Evolutionary conservation across 2,113 vertebrate genomes (phyloP).

Genomic region (Myanophis thanlyinensis): DNA sequence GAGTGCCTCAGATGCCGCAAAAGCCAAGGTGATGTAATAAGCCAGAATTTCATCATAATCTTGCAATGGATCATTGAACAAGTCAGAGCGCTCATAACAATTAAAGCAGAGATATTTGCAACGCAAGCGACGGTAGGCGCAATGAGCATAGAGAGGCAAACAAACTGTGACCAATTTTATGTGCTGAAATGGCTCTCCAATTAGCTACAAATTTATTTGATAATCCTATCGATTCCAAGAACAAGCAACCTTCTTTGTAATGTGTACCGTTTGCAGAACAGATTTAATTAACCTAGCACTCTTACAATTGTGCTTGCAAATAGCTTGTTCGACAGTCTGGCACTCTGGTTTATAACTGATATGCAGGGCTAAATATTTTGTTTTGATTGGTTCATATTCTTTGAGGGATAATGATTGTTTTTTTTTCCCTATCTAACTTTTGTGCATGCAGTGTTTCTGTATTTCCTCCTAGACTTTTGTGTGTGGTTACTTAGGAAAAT

Average conservation of each 20-base stretch:
- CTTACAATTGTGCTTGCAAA: neutral
- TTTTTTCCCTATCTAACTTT: neutral
- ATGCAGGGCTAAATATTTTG: neutral
- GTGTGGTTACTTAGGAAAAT: neutral
- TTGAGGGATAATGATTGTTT: neutral
- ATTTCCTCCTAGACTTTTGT: neutral
- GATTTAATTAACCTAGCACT: neutral
- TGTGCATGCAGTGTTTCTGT: neutral
- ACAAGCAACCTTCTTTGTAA: neutral
- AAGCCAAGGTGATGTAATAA: neutral
- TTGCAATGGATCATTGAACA: slow-evolving; percentile 19
- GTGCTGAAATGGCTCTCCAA: neutral
- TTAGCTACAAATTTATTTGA: neutral
- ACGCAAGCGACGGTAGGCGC: neutral
- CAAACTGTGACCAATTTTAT: neutral
- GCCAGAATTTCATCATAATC: slow-evolving; percentile 14
- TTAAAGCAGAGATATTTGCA: neutral
- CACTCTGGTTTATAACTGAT: neutral
- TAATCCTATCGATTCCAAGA: neutral
- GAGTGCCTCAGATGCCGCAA: neutral
- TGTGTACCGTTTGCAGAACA: neutral
- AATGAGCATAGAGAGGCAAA: accelerated
- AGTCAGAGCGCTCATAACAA: slow-evolving; percentile 17
- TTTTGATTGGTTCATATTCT: neutral
- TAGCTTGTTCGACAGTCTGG: neutral